Percentiles rank a stretch among this genome's conserved stretches.
These are phyloP conservation scores for Rhinolophus ferrumequinum DNA, from an alignment of 2,113 vertebrate species.

Conservation along the genomic window DNA sequence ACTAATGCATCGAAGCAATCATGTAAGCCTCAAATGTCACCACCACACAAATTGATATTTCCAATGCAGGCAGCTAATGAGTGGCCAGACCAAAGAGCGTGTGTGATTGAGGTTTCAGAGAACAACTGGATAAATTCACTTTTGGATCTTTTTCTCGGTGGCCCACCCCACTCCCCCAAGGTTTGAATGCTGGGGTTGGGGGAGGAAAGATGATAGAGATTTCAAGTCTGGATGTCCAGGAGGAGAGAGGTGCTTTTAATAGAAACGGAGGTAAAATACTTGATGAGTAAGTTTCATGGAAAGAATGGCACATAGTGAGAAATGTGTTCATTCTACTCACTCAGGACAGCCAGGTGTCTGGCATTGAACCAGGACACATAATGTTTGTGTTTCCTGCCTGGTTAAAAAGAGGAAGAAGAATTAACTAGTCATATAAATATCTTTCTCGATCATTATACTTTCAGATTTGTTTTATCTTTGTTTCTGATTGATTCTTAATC, in stretches of 20 bases:
- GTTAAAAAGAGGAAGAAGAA: neutral
- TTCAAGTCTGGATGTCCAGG: neutral
- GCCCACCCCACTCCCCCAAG: neutral
- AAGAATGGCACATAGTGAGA: neutral
- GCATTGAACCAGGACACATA: neutral
- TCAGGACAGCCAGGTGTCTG: neutral
- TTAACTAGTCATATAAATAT: neutral
- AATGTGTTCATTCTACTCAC: neutral
- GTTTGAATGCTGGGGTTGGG: neutral
- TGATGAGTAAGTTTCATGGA: neutral
- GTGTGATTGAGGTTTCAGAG: neutral
- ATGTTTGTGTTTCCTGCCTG: neutral
- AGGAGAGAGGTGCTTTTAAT: neutral
- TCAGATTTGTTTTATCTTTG: slow-evolving; percentile 21
- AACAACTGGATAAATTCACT: neutral
- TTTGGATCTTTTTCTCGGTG: neutral
- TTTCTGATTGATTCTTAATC: slow-evolving; percentile 38
- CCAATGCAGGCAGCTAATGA: slow-evolving; percentile 44
- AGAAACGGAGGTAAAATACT: neutral
- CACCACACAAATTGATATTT: slow-evolving; percentile 65
- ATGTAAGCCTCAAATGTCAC: slow-evolving; percentile 67
- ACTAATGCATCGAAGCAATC: slow-evolving; percentile 70
- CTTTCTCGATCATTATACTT: slow-evolving; percentile 16
- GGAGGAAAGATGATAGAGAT: neutral
- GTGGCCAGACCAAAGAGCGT: neutral